Percentiles rank a stretch among this genome's conserved stretches.
Evolutionary conservation across 2,797 vertebrate species (phyloP).

Genomic region (Xenopus petersii): DNA sequence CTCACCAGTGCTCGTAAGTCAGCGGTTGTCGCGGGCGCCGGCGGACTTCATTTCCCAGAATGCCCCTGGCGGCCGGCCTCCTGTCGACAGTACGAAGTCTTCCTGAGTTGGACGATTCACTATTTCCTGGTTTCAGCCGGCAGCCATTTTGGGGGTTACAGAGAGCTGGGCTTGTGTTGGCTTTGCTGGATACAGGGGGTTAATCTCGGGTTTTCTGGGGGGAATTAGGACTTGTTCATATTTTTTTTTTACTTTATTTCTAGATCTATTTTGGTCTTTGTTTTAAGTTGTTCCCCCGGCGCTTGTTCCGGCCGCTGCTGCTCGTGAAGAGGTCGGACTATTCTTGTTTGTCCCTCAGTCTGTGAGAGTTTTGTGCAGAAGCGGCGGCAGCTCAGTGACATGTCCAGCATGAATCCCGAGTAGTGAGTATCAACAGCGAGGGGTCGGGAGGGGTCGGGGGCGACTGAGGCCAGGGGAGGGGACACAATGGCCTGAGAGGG

Average conservation of each 20-base stretch:
- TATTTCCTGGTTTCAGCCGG: slow-evolving; percentile 86
- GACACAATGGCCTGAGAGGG: neutral
- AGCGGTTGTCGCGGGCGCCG: accelerated
- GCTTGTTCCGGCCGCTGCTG: slow-evolving; percentile 54
- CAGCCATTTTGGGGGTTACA: slow-evolving; percentile 89
- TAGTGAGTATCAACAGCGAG: slow-evolving; percentile 76
- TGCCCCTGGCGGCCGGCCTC: slow-evolving; percentile 33
- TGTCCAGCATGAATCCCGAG: slow-evolving; percentile 94
- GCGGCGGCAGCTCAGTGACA: slow-evolving; percentile 66
- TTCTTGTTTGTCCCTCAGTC: too few species aligned
- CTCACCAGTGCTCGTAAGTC: accelerated
- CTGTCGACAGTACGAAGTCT: slow-evolving; percentile 60
- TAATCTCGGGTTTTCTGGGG: slow-evolving; percentile 52
- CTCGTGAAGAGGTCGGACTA: slow-evolving; percentile 56
- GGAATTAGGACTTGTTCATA: slow-evolving; percentile 43
- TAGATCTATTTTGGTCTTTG: slow-evolving; percentile 1
- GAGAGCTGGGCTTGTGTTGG: slow-evolving; percentile 62
- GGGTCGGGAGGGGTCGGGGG: neutral
- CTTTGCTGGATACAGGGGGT: slow-evolving; percentile 48
- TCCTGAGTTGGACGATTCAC: slow-evolving; percentile 67
- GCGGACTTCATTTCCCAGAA: slow-evolving; percentile 72
- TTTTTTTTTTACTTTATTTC: neutral
- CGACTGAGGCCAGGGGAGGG: neutral
- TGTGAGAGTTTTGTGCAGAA: slow-evolving; percentile 52
- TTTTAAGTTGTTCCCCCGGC: neutral